Evolutionary conservation across 2,888 invertebrate genomes (phyloP).

Genomic region (Heterodera filipjevi): DNA sequence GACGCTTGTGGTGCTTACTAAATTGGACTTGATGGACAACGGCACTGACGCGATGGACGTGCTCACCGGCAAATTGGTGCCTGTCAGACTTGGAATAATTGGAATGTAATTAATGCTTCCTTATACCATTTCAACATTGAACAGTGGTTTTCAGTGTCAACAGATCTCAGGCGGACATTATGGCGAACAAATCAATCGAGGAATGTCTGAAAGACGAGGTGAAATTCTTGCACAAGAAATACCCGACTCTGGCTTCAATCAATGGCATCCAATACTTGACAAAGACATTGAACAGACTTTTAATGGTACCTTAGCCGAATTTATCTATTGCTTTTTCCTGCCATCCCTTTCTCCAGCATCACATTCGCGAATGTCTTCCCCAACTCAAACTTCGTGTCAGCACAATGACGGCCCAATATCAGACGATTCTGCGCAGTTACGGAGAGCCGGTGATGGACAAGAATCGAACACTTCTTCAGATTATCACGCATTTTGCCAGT

Average conservation of each 20-base stretch:
- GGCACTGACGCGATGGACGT: conserved; percentile 99
- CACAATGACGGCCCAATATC: conserved; percentile 96
- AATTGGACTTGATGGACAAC: conserved; percentile 99
- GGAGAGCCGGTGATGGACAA: conserved; percentile 83
- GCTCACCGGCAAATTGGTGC: conserved; percentile 93
- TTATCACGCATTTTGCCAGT: conserved; percentile 94
- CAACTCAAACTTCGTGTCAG: conserved; percentile 97
- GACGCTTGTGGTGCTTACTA: conserved; percentile 95
- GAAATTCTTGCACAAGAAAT: conserved; percentile 89
- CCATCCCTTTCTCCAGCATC: conserved; percentile 74
- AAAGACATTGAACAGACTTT: conserved; percentile 74
- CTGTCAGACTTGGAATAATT: conserved; percentile 96
- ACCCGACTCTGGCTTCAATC: conserved; percentile 91
- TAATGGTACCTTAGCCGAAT: conserved; percentile 31
- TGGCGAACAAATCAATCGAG: conserved; percentile 55
- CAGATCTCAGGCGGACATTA: conserved; percentile 77
- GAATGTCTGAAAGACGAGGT: conserved; percentile 94
- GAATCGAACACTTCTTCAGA: conserved; percentile 92
- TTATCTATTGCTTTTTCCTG: background rate
- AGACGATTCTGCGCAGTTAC: conserved; percentile 89
- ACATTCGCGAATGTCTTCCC: conserved; percentile 96
- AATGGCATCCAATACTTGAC: conserved; percentile 96
- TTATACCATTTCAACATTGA: background rate
- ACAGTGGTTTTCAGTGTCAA: conserved; percentile 79
- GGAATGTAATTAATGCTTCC: conserved; percentile 74